Base-by-base conservation (phyloP, 2,888 invertebrate species). In the Caenorhabditis macrosperma region DNA sequence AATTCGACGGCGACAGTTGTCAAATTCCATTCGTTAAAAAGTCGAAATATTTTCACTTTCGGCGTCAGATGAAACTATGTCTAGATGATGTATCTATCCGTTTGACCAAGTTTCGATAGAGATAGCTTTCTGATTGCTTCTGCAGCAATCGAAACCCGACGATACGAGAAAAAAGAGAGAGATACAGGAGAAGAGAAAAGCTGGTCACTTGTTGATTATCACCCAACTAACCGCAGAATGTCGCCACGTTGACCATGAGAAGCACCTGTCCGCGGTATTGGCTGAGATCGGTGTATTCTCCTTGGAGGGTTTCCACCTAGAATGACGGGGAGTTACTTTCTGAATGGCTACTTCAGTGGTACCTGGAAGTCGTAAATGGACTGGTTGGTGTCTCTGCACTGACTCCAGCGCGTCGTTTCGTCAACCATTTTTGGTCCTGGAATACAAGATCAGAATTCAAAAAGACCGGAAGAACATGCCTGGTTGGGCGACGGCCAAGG, bases 221-320 rank as follows among this genome's bases (percentile, higher is more conserved):
- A n/a, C n/a, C n/a, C n/a, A 33, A 50, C 86, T 63, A 64, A 89
- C 89, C 88, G 78, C 90, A 90, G 83, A 90, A 90, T 7, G 89
- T 90, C 54, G 90, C 90, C 50, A 90, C 90, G 61, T 90, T 90
- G 77, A 90, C 85, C 63, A 90, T 82, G 17, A 90, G 81, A 26
- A 90, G 83, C 44, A 89, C 88, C 74, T 90, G 88, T 52, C 89
- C 90, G 48, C 82, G 81, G 82, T 89, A 90, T 59, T 88, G 86
- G 17, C 83, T 82, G n/a, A 90, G 84, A 66, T 89, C 88, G 15
- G 86, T 90, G 82, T 85, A 89, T 22, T 89, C 84, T 33, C 90
- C 90, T 76, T 90, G 87, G 28, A 90, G 84, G 9, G 87, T 88
- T 66, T 90, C 89, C 15, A 90, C 86, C 86, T 86, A 63, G 24